Percentiles rank a stretch among this genome's conserved stretches.
phyloP scores from a whole-genome alignment of 2,888 invertebrate species.

The Esperia sulphurella region DNA sequence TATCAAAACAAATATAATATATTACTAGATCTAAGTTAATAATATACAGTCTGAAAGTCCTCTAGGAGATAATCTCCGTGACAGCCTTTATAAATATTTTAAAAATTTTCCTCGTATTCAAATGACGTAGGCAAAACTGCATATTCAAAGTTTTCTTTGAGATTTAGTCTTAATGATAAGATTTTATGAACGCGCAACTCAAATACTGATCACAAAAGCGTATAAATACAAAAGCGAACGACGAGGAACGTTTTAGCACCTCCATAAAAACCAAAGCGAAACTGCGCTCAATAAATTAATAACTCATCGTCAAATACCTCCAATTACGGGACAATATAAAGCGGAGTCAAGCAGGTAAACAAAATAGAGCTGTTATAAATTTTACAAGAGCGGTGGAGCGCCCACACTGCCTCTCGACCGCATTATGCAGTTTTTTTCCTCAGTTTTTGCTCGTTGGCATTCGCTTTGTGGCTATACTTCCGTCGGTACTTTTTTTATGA shows the following conservation, averaged over 20 bases:
- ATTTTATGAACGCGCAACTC: no score
- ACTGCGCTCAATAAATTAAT: constrained; percentile 75
- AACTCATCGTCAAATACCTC: constrained; percentile 74
- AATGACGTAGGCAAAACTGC: no score
- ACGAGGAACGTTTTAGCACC: constrained; percentile 67
- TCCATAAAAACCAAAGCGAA: constrained; percentile 68
- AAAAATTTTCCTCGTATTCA: no score
- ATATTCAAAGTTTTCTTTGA: no score
- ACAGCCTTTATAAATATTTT: no score
- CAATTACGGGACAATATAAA: constrained; percentile 73
- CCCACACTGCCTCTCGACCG: constrained; percentile 55
- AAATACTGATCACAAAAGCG: constrained; percentile 14
- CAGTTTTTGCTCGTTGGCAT: constrained; percentile 68
- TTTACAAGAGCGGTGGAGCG: constrained; percentile 67
- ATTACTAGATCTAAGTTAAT: no score
- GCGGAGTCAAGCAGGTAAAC: constrained; percentile 72
- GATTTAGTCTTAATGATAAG: no score
- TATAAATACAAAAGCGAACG: constrained; percentile 37
- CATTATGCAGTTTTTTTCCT: constrained; percentile 71
- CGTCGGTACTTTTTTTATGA: constrained; percentile 68
- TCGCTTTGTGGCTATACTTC: constrained; percentile 74
- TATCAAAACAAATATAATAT: no score
- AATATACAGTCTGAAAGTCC: no score
- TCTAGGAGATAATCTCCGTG: no score
- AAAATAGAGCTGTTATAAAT: constrained; percentile 78